Conservation (phyloP, 2,888 invertebrate genomes). For the Litoditis marina region DNA sequence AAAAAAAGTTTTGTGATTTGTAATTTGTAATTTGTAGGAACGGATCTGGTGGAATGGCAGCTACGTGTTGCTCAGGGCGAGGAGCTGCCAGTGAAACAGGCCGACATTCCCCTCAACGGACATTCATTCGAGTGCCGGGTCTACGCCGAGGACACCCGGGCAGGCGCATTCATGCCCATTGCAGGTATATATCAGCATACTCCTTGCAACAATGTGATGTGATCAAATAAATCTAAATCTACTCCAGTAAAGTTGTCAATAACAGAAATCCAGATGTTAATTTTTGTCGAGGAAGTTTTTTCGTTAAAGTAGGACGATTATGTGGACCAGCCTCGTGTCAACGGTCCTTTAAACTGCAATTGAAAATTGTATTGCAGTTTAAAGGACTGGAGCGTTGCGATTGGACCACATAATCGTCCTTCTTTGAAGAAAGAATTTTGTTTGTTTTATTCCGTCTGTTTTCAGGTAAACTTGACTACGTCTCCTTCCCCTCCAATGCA, state of each 20-base stretch:
- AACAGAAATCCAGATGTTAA: no score
- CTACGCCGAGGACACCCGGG: constrained; percentile 74
- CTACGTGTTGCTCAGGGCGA: constrained; percentile 80
- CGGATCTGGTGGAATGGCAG: constrained; percentile 96
- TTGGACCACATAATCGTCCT: no score
- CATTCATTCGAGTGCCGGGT: constrained; percentile 95
- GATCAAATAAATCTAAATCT: constrained; percentile 66
- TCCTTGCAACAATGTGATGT: background rate
- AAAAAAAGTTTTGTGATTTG: no score
- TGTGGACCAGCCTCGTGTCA: no score
- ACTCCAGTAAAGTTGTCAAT: background rate
- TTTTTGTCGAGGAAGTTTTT: no score
- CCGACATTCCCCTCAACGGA: constrained; percentile 72
- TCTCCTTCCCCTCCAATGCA: constrained; percentile 52
- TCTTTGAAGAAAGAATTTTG: background rate
- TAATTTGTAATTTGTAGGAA: no score
- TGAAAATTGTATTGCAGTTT: no score
- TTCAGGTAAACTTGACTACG: constrained; percentile 50
- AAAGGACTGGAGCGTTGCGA: no score
- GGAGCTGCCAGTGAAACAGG: constrained; percentile 76
- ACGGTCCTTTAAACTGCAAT: no score
- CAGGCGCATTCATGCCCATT: constrained; percentile 84
- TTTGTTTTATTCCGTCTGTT: background rate
- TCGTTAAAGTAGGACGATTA: no score
- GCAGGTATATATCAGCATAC: constrained; percentile 68